phyloP scores from a whole-genome alignment of 2,888 invertebrate species.

The Hesperia comma region DNA sequence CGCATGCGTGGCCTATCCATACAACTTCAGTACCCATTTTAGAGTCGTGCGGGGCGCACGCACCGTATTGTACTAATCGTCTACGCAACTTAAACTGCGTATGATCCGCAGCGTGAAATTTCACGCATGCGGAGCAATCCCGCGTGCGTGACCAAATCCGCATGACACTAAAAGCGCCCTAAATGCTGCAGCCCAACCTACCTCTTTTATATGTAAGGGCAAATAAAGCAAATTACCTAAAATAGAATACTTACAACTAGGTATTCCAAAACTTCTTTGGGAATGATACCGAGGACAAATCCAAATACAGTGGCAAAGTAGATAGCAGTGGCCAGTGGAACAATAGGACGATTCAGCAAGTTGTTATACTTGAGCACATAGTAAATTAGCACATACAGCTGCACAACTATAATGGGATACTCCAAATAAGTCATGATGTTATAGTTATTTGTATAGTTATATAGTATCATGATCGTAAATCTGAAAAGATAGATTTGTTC shows the following conservation, averaged over 20 bases:
- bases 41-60: no score
- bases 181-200: no score
- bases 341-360: conserved; percentile 70
- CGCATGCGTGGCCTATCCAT: no score
- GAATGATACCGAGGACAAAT: conserved; percentile 64
- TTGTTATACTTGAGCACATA: conserved; percentile 88
- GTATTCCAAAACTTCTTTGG: conserved; percentile 80
- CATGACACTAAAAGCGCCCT: no score
- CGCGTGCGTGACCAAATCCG: no score
- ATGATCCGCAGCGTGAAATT: no score
- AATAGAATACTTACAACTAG: conserved; percentile 84
- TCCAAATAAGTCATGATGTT: conserved; percentile 91
- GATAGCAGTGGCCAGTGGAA: conserved; percentile 54
- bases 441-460: conserved; percentile 90
- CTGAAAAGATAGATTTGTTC: conserved; percentile 75
- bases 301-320: conserved; percentile 61
- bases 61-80: no score
- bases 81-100: no score
- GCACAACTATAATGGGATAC: conserved; percentile 90
- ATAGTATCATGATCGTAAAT: conserved; percentile 91
- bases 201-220: no score
- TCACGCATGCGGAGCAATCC: no score
- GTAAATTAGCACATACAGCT: conserved; percentile 89
- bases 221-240: no score
- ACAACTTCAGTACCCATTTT: no score